A percentile compares a stretch with the other conserved stretches of the same genome.
These are phyloP conservation scores for Eristalis tenax DNA, from an alignment of 2,888 invertebrate genomes.

Conservation along the genomic window DNA sequence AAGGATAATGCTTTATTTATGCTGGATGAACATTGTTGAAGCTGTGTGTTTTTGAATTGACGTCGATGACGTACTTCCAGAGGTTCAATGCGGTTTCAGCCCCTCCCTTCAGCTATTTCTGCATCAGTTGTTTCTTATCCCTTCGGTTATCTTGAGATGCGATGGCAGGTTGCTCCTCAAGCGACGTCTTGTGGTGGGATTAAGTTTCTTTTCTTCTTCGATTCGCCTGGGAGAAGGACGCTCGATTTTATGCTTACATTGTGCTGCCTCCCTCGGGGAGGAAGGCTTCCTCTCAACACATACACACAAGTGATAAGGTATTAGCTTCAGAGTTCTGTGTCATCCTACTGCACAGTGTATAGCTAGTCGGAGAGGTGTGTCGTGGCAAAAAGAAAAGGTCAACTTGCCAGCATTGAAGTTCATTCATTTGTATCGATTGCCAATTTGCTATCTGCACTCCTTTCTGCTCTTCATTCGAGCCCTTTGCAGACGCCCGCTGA, in stretches of 20 bases:
- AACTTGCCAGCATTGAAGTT: slow-evolving; percentile 7
- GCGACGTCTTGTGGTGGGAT: slow-evolving; percentile 45
- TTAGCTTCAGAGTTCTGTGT: slow-evolving; percentile 3
- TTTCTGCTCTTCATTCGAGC: slow-evolving; percentile 4
- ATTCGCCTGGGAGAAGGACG: slow-evolving; percentile 28
- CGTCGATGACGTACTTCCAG: slow-evolving; percentile 20
- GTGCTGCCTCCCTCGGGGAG: not conserved
- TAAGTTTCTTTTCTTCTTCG: slow-evolving; percentile 9
- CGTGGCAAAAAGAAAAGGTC: slow-evolving; percentile 12
- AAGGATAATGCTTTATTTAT: slow-evolving; percentile 52
- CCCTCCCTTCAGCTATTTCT: slow-evolving; percentile 12
- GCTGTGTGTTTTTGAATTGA: slow-evolving; percentile 19
- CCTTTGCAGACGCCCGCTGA: not conserved
- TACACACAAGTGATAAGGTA: slow-evolving; percentile 1
- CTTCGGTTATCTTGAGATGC: slow-evolving; percentile 36
- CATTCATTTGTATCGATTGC: slow-evolving; percentile 17
- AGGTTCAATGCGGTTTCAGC: slow-evolving; percentile 29
- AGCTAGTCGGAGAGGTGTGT: not conserved
- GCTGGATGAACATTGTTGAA: slow-evolving; percentile 25
- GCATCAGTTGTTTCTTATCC: slow-evolving; percentile 32
- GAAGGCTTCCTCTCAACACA: not conserved
- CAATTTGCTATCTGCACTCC: slow-evolving; percentile 28
- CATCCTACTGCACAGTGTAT: not conserved
- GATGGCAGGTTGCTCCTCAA: slow-evolving; percentile 31
- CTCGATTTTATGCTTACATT: slow-evolving; percentile 11